Evolutionary conservation across 2,888 invertebrate genomes (phyloP).

Genomic region (Dolichomitus sp.): DNA sequence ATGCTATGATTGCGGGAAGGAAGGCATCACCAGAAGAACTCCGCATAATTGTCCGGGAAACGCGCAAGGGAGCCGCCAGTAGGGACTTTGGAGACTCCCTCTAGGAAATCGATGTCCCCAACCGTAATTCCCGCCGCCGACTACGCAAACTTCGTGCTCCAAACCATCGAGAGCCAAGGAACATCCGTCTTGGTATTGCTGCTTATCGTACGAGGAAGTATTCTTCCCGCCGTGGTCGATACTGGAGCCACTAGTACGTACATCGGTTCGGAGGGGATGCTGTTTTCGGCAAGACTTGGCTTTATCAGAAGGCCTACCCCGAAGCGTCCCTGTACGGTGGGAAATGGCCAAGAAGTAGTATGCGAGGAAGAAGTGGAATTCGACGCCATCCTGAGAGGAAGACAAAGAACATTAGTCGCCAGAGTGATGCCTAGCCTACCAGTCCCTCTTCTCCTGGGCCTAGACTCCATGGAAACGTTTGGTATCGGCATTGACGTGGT

Average conservation of each 20-base stretch:
- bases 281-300: too few relatives aligned
- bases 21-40: neutral
- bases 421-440: neutral
- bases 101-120: too few relatives aligned
- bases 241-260: too few relatives aligned
- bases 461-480: neutral
- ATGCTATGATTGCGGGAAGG: conserved; percentile 37
- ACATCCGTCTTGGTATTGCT: too few relatives aligned
- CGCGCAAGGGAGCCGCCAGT: too few relatives aligned
- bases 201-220: neutral
- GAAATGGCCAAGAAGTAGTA: too few relatives aligned
- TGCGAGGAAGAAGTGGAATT: conserved; percentile 13
- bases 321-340: too few relatives aligned
- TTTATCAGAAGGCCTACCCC: too few relatives aligned
- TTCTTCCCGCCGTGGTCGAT: neutral
- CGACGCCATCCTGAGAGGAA: too few relatives aligned
- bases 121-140: neutral
- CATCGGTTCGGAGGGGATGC: neutral
- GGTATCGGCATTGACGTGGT: neutral
- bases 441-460: neutral
- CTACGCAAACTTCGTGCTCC: neutral
- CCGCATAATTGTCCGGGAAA: too few relatives aligned
- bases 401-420: neutral
- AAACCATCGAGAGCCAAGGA: too few relatives aligned
- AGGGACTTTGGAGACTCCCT: too few relatives aligned